Base-by-base conservation (phyloP, 2,113 vertebrate species). In the Protobothrops flavoviridis region DNA sequence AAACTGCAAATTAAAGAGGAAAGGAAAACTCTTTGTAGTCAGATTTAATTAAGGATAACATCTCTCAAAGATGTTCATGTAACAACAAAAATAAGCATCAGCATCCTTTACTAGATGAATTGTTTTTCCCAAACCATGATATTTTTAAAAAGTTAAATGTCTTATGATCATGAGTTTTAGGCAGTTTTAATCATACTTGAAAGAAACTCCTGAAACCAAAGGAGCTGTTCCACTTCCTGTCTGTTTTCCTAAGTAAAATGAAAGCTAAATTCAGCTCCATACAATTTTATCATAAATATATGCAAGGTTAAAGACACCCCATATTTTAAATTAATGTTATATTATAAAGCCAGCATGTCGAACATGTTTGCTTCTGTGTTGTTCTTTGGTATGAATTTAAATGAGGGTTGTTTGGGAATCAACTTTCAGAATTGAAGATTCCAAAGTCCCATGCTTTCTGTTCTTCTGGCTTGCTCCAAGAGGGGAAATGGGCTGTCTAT, bases 31-130 rank as follows among this genome's bases (percentile, higher is more conserved):
- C 52, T 4, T 61, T 94, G 57, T 48, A 74, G 20, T 50, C 50
- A 87, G 13, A 52, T 96, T 93, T 89, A 93, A 91, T 64, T 91
- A 94, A 61, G 5, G 45, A 10, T 81, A 91, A 90, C 4, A 61
- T 93, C 91, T 94, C 8, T 89, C 90, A 21, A 93, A 13, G 92
- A 89, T 92, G 88, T 48, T 56, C 45, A 0, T 33, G 59, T 45
- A 87, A 64, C 20, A 93, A 52, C 29, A 88, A 81, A 89, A 23
- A 93, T 69, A 56, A 53, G 85, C 23, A 69, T 48, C 23, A 81
- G 7, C 12, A 21, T 88, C 29, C 23, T 88, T 92, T 39, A 92
- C 8, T 56, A 2, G 3, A 93, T 4, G 2, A 87, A 95, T 56
- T 91, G 0, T 33, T 48, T 13, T 24, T 48, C 93, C 39, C 0